phyloP scores from a whole-genome alignment of 1,140 invertebrate species.

The Drosophila oshimai region DNA sequence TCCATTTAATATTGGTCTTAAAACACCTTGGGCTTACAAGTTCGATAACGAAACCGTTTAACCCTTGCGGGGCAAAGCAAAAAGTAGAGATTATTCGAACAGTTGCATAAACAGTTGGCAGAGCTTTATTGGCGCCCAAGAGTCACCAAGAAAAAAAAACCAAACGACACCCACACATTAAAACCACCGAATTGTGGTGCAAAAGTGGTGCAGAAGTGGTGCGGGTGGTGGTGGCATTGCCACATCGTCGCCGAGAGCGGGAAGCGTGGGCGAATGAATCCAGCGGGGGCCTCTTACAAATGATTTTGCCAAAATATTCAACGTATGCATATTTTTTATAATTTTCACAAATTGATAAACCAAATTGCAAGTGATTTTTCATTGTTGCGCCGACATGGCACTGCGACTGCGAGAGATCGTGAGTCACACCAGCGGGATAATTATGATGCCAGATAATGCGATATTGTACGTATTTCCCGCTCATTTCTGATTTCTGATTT shows the following conservation, averaged over 20 bases:
- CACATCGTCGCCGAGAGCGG: conserved; percentile 48
- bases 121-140: conserved; percentile 64
- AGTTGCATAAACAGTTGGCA: conserved; percentile 71
- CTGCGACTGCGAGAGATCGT: conserved; percentile 10
- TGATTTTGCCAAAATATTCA: conserved; percentile 79
- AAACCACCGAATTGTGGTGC: not conserved
- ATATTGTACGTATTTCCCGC: conserved; percentile 66
- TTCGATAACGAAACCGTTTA: conserved; percentile 7
- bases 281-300: conserved; percentile 63
- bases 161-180: conserved; percentile 21
- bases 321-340: conserved; percentile 81
- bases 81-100: conserved; percentile 48
- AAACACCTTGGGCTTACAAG: not conserved
- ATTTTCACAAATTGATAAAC: conserved; percentile 81
- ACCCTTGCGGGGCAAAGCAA: conserved; percentile 2
- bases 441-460: conserved; percentile 80
- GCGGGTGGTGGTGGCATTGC: conserved; percentile 42
- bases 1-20: not conserved
- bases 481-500: conserved; percentile 60
- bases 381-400: conserved; percentile 39
- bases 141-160: conserved; percentile 28
- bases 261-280: conserved; percentile 53
- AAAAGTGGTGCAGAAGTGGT: not conserved
- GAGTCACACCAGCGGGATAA: conserved; percentile 65
- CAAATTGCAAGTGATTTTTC: conserved; percentile 81